Percentiles rank a stretch among this genome's conserved stretches.
These are phyloP conservation scores for Notolabrus celidotus DNA, from an alignment of 2,797 vertebrate species.

Conservation along the genomic window DNA sequence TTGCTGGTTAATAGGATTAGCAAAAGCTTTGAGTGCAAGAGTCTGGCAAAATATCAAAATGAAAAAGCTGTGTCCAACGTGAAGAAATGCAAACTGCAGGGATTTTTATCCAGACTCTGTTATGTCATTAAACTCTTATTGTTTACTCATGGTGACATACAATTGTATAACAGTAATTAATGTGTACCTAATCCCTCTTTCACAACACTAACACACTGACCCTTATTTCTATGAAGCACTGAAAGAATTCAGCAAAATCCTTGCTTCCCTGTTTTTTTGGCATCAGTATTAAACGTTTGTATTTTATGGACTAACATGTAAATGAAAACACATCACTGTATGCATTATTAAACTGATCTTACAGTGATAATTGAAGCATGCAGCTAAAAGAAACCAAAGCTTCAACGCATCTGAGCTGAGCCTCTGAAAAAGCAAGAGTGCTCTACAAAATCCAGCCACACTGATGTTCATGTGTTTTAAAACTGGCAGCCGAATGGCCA, in stretches of 20 bases:
- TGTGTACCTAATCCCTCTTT: conserved; percentile 13
- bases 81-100: conserved; percentile 1
- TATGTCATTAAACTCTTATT: background rate
- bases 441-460: background rate
- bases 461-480: background rate
- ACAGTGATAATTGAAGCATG: background rate
- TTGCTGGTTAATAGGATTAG: conserved; percentile 59
- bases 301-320: background rate
- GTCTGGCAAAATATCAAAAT: conserved; percentile 26
- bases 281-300: background rate
- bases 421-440: background rate
- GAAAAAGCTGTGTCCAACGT: conserved; percentile 18
- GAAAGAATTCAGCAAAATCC: conserved; percentile 3
- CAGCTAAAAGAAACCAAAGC: background rate
- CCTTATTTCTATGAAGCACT: conserved; percentile 17
- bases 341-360: background rate
- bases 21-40: conserved; percentile 37
- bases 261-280: background rate
- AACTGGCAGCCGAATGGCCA: background rate
- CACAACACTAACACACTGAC: conserved; percentile 15
- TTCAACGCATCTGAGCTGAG: background rate
- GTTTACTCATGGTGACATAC: conserved; percentile 12
- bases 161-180: conserved; percentile 22
- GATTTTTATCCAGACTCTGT: conserved; percentile 17
- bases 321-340: background rate